A percentile compares a stretch with the other conserved stretches of the same genome.
phyloP scores from a whole-genome alignment of 2,888 invertebrate genomes.

The Lasioglossum pauxillum region DNA sequence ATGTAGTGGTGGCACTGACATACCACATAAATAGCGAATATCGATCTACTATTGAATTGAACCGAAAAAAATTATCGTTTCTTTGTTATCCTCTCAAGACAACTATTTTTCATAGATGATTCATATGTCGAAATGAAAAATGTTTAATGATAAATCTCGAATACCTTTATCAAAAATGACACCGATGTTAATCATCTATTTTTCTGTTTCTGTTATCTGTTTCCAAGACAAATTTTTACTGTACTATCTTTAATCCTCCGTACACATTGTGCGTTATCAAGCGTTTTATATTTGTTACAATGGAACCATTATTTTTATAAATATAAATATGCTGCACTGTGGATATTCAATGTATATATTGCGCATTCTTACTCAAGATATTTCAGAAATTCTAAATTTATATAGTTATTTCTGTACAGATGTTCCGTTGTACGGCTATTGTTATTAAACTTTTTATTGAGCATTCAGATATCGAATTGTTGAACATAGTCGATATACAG shows the following conservation, averaged over 20 bases:
- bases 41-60: not conserved
- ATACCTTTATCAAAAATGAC: too few relatives aligned
- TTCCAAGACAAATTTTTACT: not conserved
- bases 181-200: not conserved
- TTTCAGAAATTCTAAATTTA: not conserved
- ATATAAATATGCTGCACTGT: not conserved
- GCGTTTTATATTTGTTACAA: not conserved
- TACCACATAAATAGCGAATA: not conserved
- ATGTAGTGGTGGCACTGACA: constrained; percentile 4
- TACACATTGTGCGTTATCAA: not conserved
- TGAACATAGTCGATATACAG: not conserved
- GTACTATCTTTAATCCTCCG: not conserved
- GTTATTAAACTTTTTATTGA: not conserved
- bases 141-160: not conserved
- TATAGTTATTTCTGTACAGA: too few relatives aligned
- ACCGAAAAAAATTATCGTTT: not conserved
- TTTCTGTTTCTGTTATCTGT: not conserved
- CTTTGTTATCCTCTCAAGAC: not conserved
- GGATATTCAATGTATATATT: not conserved
- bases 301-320: not conserved
- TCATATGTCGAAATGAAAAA: not conserved
- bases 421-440: not conserved
- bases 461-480: not conserved
- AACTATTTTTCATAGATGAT: not conserved
- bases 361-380: not conserved